phyloP scores from a whole-genome alignment of 2,113 vertebrate species.

The Sitta europaea region DNA sequence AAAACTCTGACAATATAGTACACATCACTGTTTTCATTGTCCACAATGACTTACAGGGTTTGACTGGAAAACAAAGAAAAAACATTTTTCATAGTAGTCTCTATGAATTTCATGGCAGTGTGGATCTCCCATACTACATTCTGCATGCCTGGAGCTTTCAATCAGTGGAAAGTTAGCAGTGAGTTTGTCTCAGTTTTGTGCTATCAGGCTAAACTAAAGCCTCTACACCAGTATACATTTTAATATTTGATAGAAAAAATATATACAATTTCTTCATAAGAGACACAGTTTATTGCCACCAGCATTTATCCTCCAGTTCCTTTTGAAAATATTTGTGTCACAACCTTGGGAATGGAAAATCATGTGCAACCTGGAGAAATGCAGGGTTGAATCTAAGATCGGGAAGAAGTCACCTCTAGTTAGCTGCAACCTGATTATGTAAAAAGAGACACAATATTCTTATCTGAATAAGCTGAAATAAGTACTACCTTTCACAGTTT shows the following conservation, averaged over 20 bases:
- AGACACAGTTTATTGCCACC: not conserved
- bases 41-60: not conserved
- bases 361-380: not conserved
- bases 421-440: not conserved
- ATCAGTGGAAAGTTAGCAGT: not conserved
- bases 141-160: not conserved
- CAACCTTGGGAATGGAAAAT: not conserved
- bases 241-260: not conserved
- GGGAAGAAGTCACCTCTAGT: not conserved
- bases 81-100: not conserved
- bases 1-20: not conserved
- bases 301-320: not conserved
- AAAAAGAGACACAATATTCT: not conserved
- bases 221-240: not conserved
- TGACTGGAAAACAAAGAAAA: not conserved
- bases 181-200: not conserved
- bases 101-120: not conserved
- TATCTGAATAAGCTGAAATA: not conserved
- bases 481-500: not conserved
- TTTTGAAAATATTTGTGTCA: not conserved
- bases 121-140: not conserved
- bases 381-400: not conserved
- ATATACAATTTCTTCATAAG: not conserved
- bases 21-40: not conserved
- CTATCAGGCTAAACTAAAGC: not conserved